phyloP scores from a whole-genome alignment of 2,113 vertebrate species.

The Callorhinus ursinus region DNA sequence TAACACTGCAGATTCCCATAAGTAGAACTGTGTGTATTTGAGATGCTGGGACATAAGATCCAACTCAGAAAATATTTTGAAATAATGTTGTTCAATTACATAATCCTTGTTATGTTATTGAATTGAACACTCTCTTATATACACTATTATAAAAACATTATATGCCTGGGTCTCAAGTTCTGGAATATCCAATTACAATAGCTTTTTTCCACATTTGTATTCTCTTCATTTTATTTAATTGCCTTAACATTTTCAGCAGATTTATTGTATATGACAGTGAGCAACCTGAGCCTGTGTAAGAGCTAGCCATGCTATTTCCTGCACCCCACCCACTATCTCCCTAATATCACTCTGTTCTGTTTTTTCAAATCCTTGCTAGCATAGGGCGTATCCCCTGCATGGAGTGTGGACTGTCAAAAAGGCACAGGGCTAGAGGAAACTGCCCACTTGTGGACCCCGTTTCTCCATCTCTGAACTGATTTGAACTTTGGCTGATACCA shows the following conservation, averaged over 20 bases:
- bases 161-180: slow-evolving; percentile 61
- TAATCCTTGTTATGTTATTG: slow-evolving; percentile 79
- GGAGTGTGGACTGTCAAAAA: neutral
- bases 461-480: neutral
- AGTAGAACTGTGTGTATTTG: slow-evolving; percentile 60
- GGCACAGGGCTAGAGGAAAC: neutral
- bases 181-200: slow-evolving; percentile 76
- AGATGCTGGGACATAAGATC: slow-evolving; percentile 63
- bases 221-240: slow-evolving; percentile 76
- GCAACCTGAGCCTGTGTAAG: slow-evolving; percentile 71
- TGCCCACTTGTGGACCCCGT: neutral
- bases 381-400: neutral
- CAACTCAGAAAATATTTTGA: slow-evolving; percentile 78
- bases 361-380: slow-evolving; percentile 25
- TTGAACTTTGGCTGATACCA: neutral
- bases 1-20: slow-evolving; percentile 69
- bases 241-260: slow-evolving; percentile 73
- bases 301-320: slow-evolving; percentile 68
- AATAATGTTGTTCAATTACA: slow-evolving; percentile 82
- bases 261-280: slow-evolving; percentile 77
- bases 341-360: neutral
- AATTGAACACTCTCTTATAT: slow-evolving; percentile 79
- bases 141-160: slow-evolving; percentile 80
- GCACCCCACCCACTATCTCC: slow-evolving; percentile 47
- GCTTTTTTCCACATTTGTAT: slow-evolving; percentile 68